Base-by-base conservation (phyloP, 2,797 vertebrate species). In the Microctenopoma lineatum region DNA sequence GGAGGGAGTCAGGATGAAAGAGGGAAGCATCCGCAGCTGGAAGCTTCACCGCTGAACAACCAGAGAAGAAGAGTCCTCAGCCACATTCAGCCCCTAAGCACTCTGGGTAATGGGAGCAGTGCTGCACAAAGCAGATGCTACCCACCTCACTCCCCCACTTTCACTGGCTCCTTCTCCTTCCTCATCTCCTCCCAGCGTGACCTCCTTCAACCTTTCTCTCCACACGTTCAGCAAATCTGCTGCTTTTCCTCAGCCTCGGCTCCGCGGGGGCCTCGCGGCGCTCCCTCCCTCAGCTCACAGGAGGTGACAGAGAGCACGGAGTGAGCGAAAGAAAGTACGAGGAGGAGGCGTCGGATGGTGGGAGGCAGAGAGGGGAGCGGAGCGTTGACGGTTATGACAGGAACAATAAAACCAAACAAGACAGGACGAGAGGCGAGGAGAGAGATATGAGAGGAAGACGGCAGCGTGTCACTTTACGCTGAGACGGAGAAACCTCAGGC, bases 31-130 rank as follows among this genome's bases (percentile, higher is more conserved):
- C 10, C 36, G 11, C 36, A 11, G 36, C 36, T 10, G 36, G 36
- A 36, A 36, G 36, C 36, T 36, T 10, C 10, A 3, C 10, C 3
- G 10, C 36, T 36, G 36, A 36, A 36, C 36, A 32, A 32, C 29
- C 29, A 36, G 36, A 36, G 36, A 38, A 46, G 41, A 18, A 10
- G 21, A 21, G 62, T 61, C 59, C 59, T 58, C 50, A 7, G 48
- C 18, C 39, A 25, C 45, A 25, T n/a, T 36, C 63, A 63, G 54
- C 72, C 69, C 59, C 58, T 39, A n/a, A 53, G 84, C 66, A 55
- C 25, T 77, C 81, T 86, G 83, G 79, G 81, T 83, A 79, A 79
- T 62, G 36, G 55, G 65, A 80, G 77, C 79, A 60, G 57, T 38
- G 51, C 76, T 69, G 32, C 77, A 77, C 36, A 82, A 47, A 82